Evolutionary conservation across 2,888 invertebrate species (phyloP).

Genomic region (Rambutsinella grinnellia): DNA sequence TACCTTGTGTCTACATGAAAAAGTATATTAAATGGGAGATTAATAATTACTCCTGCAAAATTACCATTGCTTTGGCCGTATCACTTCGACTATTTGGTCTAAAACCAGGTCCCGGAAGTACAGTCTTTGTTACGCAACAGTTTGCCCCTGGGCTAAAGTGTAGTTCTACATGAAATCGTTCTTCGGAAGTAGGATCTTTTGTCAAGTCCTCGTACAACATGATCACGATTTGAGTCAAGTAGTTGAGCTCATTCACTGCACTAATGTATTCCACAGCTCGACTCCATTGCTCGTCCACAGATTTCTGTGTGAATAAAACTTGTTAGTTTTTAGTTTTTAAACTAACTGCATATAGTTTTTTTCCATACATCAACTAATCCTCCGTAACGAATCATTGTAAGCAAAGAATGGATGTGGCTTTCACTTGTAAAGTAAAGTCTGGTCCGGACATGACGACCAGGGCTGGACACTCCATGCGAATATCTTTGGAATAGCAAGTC

Average conservation of each 20-base stretch:
- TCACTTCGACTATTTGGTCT: slow-evolving; percentile 92
- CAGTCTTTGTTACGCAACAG: slow-evolving; percentile 94
- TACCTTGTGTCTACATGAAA: too few relatives aligned
- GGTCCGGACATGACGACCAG: slow-evolving; percentile 97
- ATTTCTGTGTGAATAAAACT: not conserved
- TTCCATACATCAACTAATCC: slow-evolving; percentile 89
- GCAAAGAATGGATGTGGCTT: slow-evolving; percentile 97
- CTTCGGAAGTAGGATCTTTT: slow-evolving; percentile 91
- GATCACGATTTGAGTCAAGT: slow-evolving; percentile 99
- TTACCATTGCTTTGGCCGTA: slow-evolving; percentile 71
- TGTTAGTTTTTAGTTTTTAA: not conserved
- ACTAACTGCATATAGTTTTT: too few relatives aligned
- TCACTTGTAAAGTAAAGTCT: slow-evolving; percentile 99
- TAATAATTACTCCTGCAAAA: too few relatives aligned
- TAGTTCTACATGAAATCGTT: slow-evolving; percentile 96
- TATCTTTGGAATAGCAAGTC: slow-evolving; percentile 74
- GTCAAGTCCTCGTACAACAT: slow-evolving; percentile 99
- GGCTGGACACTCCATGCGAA: slow-evolving; percentile 97
- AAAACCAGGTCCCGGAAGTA: slow-evolving; percentile 93
- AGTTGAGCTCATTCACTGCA: slow-evolving; percentile 97
- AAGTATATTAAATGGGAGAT: too few relatives aligned
- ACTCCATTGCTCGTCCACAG: slow-evolving; percentile 88
- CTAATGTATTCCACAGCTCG: slow-evolving; percentile 98
- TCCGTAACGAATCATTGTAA: slow-evolving; percentile 94
- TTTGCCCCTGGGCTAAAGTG: slow-evolving; percentile 99